These are phyloP conservation scores for Sceloporus tristichus DNA, from an alignment of 2,113 vertebrate genomes.

Conservation along the genomic window DNA sequence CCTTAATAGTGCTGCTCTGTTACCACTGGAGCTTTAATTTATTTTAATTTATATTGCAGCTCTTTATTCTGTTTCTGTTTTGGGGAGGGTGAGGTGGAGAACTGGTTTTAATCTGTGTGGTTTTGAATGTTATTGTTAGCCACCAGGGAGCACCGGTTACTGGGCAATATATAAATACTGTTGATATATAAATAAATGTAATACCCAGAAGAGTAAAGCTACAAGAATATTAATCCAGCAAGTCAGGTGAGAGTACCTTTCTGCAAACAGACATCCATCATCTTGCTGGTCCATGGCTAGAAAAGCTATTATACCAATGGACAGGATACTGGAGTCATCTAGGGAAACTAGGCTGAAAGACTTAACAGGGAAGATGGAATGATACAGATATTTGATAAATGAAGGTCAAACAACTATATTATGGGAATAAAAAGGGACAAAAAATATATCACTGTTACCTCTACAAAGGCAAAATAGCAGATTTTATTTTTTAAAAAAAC, in stretches of 20 bases:
- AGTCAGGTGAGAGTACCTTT: background rate
- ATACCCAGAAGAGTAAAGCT: background rate
- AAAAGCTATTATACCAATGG: background rate
- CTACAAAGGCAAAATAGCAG: background rate
- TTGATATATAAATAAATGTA: background rate
- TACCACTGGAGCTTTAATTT: background rate
- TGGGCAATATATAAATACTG: background rate
- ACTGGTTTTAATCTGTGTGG: background rate
- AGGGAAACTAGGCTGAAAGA: background rate
- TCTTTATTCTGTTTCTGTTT: background rate
- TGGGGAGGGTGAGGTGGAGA: too few relatives aligned
- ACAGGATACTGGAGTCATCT: background rate
- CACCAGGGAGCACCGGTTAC: background rate
- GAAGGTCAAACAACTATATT: background rate
- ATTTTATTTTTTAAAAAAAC: background rate
- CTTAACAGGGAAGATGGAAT: background rate
- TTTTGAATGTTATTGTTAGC: background rate
- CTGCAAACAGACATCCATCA: conserved; percentile 3
- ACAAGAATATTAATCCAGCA: background rate
- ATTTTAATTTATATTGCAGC: background rate
- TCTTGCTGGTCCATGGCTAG: too few relatives aligned
- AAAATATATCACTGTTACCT: background rate
- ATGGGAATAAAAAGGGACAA: background rate
- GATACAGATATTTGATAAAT: conserved; percentile 7
- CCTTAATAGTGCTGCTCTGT: too few relatives aligned